Conservation (phyloP, 2,113 vertebrate genomes). For the Aplodontia rufa region DNA sequence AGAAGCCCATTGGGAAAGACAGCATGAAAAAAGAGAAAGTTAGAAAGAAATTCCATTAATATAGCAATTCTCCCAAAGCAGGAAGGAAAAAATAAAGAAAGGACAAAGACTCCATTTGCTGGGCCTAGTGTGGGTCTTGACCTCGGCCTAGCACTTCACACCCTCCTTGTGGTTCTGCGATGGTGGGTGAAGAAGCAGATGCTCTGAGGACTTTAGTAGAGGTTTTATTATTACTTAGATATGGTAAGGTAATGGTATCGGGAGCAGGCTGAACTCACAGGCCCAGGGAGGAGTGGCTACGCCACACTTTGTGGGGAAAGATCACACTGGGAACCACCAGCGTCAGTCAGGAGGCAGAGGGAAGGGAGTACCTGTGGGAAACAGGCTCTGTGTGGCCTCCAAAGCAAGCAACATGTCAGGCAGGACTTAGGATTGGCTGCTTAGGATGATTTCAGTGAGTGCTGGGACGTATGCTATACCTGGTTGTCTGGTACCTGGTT, state of each 20-base stretch:
- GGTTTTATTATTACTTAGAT: too few species aligned
- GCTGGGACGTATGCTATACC: neutral
- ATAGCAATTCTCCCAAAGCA: neutral
- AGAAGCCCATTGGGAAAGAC: neutral
- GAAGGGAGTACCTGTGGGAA: neutral
- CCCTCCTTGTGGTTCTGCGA: too few species aligned
- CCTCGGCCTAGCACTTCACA: neutral
- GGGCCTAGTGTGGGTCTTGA: neutral
- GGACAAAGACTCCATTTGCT: neutral
- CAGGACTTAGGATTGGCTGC: neutral
- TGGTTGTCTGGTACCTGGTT: too few species aligned
- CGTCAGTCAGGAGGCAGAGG: neutral
- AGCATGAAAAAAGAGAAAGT: neutral
- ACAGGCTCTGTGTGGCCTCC: neutral
- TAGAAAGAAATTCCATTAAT: neutral
- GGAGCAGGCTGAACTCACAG: neutral
- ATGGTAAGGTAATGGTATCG: neutral
- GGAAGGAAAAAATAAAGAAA: neutral
- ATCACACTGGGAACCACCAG: too few species aligned
- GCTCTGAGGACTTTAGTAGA: neutral
- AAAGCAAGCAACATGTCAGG: neutral
- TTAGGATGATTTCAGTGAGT: neutral
- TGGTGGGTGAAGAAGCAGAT: neutral
- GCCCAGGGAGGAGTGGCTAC: neutral
- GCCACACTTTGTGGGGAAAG: neutral